phyloP scores from a whole-genome alignment of 2,888 invertebrate species.

The Pristionchus japonicus region DNA sequence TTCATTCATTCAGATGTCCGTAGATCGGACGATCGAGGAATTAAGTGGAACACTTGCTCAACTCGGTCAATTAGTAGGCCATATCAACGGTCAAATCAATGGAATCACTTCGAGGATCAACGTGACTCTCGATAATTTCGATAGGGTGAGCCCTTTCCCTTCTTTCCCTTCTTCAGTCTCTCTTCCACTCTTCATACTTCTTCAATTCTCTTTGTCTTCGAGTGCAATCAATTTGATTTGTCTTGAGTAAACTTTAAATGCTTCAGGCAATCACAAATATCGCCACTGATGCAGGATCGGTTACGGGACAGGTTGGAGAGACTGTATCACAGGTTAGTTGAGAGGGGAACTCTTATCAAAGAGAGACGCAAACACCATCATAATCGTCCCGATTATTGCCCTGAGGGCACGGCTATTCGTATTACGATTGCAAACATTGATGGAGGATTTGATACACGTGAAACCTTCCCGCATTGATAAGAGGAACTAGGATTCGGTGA shows the following conservation, averaged over 20 bases:
- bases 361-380: neutral
- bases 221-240: constrained; percentile 34
- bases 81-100: constrained; percentile 72
- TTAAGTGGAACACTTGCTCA: constrained; percentile 71
- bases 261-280: constrained; percentile 68
- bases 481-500: neutral
- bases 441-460: neutral
- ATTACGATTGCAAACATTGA: constrained; percentile 18
- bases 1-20: constrained; percentile 62
- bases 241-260: constrained; percentile 33
- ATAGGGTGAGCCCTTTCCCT: constrained; percentile 58
- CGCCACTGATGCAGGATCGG: constrained; percentile 69
- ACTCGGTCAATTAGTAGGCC: constrained; percentile 69
- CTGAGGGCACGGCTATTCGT: neutral
- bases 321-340: constrained; percentile 72
- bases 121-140: constrained; percentile 72
- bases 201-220: constrained; percentile 43
- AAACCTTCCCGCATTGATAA: neutral
- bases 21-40: constrained; percentile 72
- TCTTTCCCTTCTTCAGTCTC: too few relatives aligned
- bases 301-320: constrained; percentile 71
- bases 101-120: constrained; percentile 72
- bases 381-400: neutral
- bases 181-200: neutral
- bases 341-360: neutral